These are phyloP conservation scores for Myotis davidii DNA, from an alignment of 2,113 vertebrate genomes.

Conservation along the genomic window DNA sequence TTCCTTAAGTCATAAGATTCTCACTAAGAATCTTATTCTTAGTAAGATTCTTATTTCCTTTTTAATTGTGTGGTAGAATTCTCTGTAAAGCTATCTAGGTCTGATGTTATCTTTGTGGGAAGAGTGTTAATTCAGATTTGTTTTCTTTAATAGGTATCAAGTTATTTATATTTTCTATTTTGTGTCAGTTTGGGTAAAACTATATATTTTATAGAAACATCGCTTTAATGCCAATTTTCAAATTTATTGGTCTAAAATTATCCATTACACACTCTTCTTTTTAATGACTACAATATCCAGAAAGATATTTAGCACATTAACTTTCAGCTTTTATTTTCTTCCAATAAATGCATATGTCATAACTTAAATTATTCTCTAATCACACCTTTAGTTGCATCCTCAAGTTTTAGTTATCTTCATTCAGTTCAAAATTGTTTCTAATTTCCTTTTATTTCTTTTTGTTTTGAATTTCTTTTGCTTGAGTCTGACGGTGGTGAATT, in stretches of 20 bases:
- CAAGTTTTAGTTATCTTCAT: slow-evolving; percentile 1
- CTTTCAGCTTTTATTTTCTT: slow-evolving; percentile 9
- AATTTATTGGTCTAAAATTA: not conserved
- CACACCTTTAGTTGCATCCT: not conserved
- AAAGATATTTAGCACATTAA: not conserved
- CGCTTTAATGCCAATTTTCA: not conserved
- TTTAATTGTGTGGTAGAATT: not conserved
- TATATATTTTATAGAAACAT: not conserved
- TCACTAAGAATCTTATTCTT: not conserved
- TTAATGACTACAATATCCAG: not conserved
- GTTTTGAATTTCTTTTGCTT: not conserved
- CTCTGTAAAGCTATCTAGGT: not conserved
- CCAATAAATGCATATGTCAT: not conserved
- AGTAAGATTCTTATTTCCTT: not conserved
- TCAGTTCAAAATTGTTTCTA: not conserved
- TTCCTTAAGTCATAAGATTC: not conserved
- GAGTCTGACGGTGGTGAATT: not conserved
- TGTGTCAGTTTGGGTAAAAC: not conserved
- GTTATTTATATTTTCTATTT: slow-evolving; percentile 2
- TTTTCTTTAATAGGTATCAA: not conserved
- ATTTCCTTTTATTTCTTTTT: not conserved
- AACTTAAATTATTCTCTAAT: not conserved
- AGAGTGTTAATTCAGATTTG: not conserved
- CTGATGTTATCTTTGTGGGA: not conserved
- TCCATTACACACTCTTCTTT: not conserved